Evolutionary conservation across 1,140 invertebrate genomes (phyloP).

Genomic region (Drepana arcuata): DNA sequence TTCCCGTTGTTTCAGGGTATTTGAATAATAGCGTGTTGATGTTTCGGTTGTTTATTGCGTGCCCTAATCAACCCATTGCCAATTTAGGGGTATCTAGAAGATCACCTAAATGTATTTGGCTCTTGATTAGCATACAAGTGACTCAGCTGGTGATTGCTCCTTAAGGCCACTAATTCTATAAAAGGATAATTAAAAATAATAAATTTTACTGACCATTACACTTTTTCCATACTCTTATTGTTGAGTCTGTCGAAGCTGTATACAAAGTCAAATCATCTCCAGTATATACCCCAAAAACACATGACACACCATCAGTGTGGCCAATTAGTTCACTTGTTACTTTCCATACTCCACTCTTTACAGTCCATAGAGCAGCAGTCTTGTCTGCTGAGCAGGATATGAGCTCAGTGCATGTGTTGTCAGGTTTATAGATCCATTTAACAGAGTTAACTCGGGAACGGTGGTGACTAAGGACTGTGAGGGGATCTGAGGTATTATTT

Average conservation of each 20-base stretch:
- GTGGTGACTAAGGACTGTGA: conserved; percentile 46
- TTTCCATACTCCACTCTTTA: conserved; percentile 47
- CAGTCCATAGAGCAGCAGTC: conserved; percentile 82
- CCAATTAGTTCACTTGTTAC: conserved; percentile 61
- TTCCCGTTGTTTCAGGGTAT: no score
- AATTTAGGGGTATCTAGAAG: no score
- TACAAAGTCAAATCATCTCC: conserved; percentile 68
- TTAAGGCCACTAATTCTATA: no score
- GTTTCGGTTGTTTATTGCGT: no score
- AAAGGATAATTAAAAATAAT: no score
- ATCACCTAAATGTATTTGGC: no score
- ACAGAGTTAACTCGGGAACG: conserved; percentile 78
- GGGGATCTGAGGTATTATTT: conserved; percentile 29
- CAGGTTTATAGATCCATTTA: conserved; percentile 77
- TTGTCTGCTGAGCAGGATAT: conserved; percentile 84
- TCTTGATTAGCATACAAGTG: no score
- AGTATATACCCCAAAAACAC: conserved; percentile 74
- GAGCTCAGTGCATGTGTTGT: conserved; percentile 68
- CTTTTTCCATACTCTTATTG: conserved; percentile 76
- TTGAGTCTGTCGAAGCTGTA: conserved; percentile 77
- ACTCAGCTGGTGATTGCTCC: no score
- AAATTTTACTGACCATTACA: conserved; percentile 32
- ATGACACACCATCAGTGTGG: conserved; percentile 75
- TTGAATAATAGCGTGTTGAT: no score
- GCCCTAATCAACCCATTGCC: no score